Evolutionary conservation across 2,797 vertebrate species (phyloP).

Genomic region (Rhinatrema bivittatum): DNA sequence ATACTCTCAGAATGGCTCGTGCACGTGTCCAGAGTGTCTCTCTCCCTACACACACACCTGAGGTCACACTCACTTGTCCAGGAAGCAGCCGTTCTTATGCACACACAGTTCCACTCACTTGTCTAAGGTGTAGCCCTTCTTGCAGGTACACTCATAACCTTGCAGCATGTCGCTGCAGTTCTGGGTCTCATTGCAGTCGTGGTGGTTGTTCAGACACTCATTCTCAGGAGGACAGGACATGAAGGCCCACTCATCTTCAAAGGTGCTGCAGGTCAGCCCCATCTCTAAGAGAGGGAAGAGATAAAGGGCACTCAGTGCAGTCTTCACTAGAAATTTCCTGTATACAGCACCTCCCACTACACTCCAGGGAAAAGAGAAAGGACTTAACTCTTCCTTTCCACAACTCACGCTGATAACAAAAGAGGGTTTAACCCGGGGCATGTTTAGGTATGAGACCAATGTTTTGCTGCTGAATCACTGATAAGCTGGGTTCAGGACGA

Average conservation of each 20-base stretch:
- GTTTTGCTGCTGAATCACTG: too few species aligned
- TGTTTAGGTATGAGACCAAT: too few species aligned
- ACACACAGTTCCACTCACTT: slow-evolving; percentile 52
- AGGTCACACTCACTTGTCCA: not conserved
- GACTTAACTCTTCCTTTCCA: too few species aligned
- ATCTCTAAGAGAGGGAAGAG: not conserved
- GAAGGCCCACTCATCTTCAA: slow-evolving; percentile 80
- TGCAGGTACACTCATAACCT: slow-evolving; percentile 83
- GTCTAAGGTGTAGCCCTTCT: slow-evolving; percentile 80
- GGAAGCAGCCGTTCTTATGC: not conserved
- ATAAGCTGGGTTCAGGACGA: too few species aligned
- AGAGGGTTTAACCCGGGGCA: too few species aligned
- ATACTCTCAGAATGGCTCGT: not conserved
- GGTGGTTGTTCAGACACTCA: slow-evolving; percentile 79
- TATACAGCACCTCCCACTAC: too few species aligned
- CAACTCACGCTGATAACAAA: too few species aligned
- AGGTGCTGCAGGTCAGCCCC: slow-evolving; percentile 60
- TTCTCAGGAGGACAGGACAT: slow-evolving; percentile 83
- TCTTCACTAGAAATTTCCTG: too few species aligned
- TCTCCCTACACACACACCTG: not conserved
- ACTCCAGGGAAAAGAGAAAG: too few species aligned
- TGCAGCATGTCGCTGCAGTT: slow-evolving; percentile 76
- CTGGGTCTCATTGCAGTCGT: slow-evolving; percentile 83
- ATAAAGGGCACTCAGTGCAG: too few species aligned
- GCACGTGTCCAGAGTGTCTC: not conserved